These are phyloP conservation scores for Archocentrus centrarchus DNA, from an alignment of 2,113 vertebrate species.

Conservation along the genomic window DNA sequence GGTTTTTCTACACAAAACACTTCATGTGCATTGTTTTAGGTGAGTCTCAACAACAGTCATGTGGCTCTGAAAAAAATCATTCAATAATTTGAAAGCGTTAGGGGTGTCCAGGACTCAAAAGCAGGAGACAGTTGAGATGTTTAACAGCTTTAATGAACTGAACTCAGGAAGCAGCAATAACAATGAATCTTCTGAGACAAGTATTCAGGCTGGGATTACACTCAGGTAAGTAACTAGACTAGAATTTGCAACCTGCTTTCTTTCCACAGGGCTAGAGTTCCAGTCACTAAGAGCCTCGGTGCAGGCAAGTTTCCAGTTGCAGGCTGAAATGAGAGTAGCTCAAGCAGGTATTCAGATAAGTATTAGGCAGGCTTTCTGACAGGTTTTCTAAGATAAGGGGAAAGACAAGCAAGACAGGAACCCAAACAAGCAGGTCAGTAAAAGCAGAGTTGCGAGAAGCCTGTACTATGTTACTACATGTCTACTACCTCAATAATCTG, in stretches of 20 bases:
- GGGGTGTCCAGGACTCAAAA: not conserved
- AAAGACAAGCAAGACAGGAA: not conserved
- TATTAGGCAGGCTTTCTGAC: not conserved
- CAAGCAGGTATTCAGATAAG: not conserved
- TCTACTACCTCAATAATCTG: no score
- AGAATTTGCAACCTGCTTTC: not conserved
- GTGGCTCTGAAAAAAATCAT: not conserved
- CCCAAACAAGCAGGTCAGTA: not conserved
- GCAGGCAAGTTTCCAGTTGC: not conserved
- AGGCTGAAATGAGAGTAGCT: not conserved
- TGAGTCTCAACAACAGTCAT: not conserved
- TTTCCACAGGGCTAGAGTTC: not conserved
- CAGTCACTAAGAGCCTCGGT: not conserved
- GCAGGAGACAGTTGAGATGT: not conserved
- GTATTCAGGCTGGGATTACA: not conserved
- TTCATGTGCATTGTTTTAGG: not conserved
- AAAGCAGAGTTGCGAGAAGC: not conserved
- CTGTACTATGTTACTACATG: not conserved
- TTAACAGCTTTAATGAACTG: not conserved
- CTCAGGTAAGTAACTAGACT: not conserved
- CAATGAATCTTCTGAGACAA: not conserved
- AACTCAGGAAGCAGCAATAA: constrained; percentile 4
- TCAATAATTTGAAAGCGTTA: not conserved
- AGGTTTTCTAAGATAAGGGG: not conserved
- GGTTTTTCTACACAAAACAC: not conserved